Conservation (phyloP, 2,113 vertebrate species). For the Chascanopsetta lugubris region DNA sequence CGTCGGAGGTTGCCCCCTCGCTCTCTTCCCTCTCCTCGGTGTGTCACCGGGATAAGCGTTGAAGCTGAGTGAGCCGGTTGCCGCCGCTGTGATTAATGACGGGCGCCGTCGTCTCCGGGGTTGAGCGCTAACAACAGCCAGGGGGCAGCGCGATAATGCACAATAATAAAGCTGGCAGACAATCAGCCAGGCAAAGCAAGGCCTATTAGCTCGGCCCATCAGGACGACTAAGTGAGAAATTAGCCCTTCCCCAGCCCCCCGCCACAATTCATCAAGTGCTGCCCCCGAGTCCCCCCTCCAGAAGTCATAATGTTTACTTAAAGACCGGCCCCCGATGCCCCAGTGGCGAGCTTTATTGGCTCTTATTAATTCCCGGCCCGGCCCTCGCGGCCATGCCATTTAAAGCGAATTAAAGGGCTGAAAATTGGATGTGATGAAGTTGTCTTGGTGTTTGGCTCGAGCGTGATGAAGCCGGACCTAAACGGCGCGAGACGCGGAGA, state of each 20-base stretch:
- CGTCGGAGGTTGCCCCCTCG: too few relatives aligned
- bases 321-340: conserved; percentile 69
- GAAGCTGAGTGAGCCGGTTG: conserved; percentile 61
- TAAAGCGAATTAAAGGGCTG: conserved; percentile 80
- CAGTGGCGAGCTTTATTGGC: conserved; percentile 75
- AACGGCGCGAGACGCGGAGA: conserved; percentile 48
- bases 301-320: conserved; percentile 82
- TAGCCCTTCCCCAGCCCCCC: conserved; percentile 68
- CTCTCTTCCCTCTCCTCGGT: conserved; percentile 38
- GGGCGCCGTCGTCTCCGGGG: conserved; percentile 70
- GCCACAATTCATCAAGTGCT: conserved; percentile 77
- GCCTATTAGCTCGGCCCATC: conserved; percentile 78
- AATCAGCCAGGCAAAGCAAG: conserved; percentile 79
- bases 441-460: conserved; percentile 63
- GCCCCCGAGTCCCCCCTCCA: conserved; percentile 66
- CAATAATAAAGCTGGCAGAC: conserved; percentile 81
- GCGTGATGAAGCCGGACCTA: conserved; percentile 54
- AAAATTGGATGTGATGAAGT: conserved; percentile 80
- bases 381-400: conserved; percentile 76
- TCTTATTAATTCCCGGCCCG: conserved; percentile 78
- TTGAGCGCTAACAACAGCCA: conserved; percentile 78
- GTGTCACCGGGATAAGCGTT: conserved; percentile 66
- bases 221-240: conserved; percentile 84
- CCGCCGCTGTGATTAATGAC: conserved; percentile 77
- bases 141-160: conserved; percentile 77